phyloP scores from a whole-genome alignment of 2,888 invertebrate species.

The Dolomedes plantarius region DNA sequence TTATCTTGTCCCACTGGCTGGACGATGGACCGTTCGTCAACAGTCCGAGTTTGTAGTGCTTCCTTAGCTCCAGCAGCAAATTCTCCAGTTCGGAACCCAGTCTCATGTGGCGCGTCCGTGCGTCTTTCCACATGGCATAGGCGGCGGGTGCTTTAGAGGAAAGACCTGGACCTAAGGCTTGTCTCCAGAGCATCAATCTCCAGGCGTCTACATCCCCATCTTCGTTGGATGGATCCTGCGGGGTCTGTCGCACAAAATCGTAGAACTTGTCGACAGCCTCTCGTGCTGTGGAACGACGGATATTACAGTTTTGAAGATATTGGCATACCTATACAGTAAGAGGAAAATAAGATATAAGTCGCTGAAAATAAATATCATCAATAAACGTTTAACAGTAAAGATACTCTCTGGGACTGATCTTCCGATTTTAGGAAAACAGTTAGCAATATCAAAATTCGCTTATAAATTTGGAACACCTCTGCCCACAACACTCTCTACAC shows the following conservation, averaged over 20 bases:
- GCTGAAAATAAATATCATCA: too few species aligned
- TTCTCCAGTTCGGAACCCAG: conserved; percentile 83
- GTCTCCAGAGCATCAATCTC: conserved; percentile 86
- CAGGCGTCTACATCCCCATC: conserved; percentile 83
- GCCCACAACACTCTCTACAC: too few species aligned
- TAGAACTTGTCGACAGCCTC: conserved; percentile 84
- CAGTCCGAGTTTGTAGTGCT: conserved; percentile 84
- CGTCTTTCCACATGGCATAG: conserved; percentile 86
- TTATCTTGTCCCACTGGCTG: conserved; percentile 92
- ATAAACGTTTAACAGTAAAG: too few species aligned
- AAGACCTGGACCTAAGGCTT: conserved; percentile 85
- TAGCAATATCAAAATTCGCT: too few species aligned
- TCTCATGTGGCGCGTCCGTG: conserved; percentile 86
- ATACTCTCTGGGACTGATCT: too few species aligned
- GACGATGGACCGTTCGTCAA: conserved; percentile 91
- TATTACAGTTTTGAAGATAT: conserved; percentile 66
- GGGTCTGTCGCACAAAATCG: conserved; percentile 86
- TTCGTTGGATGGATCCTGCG: conserved; percentile 84
- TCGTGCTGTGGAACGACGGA: conserved; percentile 82
- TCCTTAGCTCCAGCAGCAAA: conserved; percentile 82
- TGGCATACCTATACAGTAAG: conserved; percentile 67
- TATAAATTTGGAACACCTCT: too few species aligned
- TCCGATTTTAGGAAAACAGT: too few species aligned
- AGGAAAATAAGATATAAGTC: conserved; percentile 17
- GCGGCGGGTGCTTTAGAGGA: conserved; percentile 84